Evolutionary conservation across 1,140 invertebrate genomes (phyloP), one percentile per base, ranked within the genome.

Genomic region (Drosophila serrata): DNA sequence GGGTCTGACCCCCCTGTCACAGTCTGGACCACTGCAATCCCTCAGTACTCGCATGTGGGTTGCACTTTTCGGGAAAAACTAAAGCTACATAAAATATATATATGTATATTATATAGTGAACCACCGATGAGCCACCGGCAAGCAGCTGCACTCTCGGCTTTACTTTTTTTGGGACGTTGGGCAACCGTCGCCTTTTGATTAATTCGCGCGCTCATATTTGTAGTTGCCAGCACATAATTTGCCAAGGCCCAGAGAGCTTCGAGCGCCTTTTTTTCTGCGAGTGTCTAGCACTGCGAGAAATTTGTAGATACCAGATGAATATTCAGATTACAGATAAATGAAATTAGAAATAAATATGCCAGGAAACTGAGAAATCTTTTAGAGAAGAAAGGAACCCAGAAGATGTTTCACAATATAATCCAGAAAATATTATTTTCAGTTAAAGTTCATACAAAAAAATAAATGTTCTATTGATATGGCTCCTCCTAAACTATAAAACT

Each of bases 151-250:
- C 60, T 62, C 51, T 35, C 31, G 49, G 11, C 5, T 55, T 35
- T 42, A n/a, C n/a, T n/a, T n/a, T n/a, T 42, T 43, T 51, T 46
- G 62, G 49, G 40, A 49, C 43, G 72, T 90, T 84, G 84, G 59
- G 80, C 72, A 84, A 87, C 45, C 55, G 60, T 58, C 62, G 68
- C 74, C 84, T 84, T 87, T 88, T 88, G 84, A 88, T 88, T 88
- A 88, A 88, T 88, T 88, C 84, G 84, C 84, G 77, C 76, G 67
- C 85, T 88, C 84, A 88, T 88, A 88, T 88, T 88, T 88, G 84
- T 87, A 88, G 85, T 84, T 90, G 85, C 84, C 84, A 88, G 84
- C 85, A 90, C 77, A 88, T 88, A 88, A 88, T 88, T 88, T 88
- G 85, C 82, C 82, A 87, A 81, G 69, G 69, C 69, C 43, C 69